These are phyloP conservation scores for Cheirogaleus medius DNA, from an alignment of 2,113 vertebrate species.

Conservation along the genomic window DNA sequence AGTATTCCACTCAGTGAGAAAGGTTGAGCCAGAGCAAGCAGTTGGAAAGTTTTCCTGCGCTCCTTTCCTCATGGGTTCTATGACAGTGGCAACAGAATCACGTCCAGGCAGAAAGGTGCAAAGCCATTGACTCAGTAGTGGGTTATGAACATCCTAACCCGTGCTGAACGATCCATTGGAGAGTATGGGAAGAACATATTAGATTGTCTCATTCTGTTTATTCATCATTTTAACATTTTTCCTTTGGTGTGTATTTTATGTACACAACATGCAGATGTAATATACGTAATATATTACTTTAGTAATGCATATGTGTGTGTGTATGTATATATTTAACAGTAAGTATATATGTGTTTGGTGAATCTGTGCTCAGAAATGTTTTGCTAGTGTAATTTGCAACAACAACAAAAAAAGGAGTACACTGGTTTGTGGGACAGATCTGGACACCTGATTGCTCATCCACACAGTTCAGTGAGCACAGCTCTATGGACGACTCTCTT, in stretches of 20 bases:
- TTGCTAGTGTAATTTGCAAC: background rate
- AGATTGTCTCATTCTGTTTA: background rate
- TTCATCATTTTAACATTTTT: background rate
- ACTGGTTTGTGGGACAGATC: background rate
- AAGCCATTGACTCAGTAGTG: background rate
- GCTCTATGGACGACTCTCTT: background rate
- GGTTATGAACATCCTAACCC: background rate
- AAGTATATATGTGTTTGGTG: background rate
- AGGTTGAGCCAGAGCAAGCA: constrained; percentile 1
- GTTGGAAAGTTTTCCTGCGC: background rate
- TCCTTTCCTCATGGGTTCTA: background rate
- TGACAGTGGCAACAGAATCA: background rate
- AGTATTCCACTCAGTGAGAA: constrained; percentile 24
- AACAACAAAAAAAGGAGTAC: background rate
- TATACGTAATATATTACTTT: background rate
- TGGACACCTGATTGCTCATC: background rate
- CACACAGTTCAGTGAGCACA: background rate
- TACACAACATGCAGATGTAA: background rate
- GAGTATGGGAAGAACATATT: background rate
- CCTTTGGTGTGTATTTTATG: background rate
- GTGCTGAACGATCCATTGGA: background rate
- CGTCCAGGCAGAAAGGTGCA: background rate
- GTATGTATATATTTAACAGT: background rate
- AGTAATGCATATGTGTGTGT: background rate
- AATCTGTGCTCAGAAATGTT: constrained; percentile 13